Evolutionary conservation across 2,888 invertebrate genomes (phyloP).

Genomic region (Tiphia femorata): DNA sequence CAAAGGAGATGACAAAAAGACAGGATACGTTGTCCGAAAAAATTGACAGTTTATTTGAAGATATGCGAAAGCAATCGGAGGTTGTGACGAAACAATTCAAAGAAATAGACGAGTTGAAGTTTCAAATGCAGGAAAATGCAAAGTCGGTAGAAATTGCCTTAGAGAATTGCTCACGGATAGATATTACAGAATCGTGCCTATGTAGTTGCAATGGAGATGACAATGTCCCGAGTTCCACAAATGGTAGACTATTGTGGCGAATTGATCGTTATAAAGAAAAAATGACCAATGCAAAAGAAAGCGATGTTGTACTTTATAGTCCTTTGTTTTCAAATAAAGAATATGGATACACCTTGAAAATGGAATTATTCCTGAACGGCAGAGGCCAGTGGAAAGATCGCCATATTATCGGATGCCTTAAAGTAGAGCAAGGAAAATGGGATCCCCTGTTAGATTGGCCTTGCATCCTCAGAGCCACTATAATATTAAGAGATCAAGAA

Average conservation of each 20-base stretch:
- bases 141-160: constrained; percentile 49
- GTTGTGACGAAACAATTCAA: constrained; percentile 24
- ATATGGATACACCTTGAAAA: constrained; percentile 82
- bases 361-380: constrained; percentile 80
- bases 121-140: constrained; percentile 49
- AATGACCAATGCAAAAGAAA: constrained; percentile 78
- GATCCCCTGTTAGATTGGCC: constrained; percentile 82
- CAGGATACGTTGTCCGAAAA: constrained; percentile 70
- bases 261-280: constrained; percentile 77
- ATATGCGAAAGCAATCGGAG: constrained; percentile 44
- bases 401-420: constrained; percentile 78
- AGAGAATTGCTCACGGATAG: constrained; percentile 18
- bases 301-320: constrained; percentile 76
- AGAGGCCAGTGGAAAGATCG: constrained; percentile 83
- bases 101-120: constrained; percentile 43
- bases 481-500: constrained; percentile 77
- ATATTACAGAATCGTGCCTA: neutral
- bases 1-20: constrained; percentile 69
- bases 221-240: constrained; percentile 24
- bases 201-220: constrained; percentile 11
- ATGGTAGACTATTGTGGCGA: constrained; percentile 79
- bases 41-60: constrained; percentile 70
- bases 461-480: constrained; percentile 76
- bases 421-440: constrained; percentile 78
- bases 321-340: constrained; percentile 78